Base-by-base conservation (phyloP, 2,797 vertebrate genomes). In the Melanitta fusca region DNA sequence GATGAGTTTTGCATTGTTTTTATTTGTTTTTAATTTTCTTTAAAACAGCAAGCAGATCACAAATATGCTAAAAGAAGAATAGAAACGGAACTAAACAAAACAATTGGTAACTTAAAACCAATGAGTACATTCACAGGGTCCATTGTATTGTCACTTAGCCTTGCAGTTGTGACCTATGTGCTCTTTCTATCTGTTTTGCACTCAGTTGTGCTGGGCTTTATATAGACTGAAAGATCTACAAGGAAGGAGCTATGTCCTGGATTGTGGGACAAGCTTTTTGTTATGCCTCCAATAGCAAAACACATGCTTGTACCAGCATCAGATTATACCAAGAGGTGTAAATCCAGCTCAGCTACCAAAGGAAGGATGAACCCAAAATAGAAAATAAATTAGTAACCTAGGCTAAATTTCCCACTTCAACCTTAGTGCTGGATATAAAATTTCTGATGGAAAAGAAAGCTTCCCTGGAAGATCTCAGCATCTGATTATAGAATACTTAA, bases 311-410 rank as follows among this genome's bases (percentile, higher is more conserved):
- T 89, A 90, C 68, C 60, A 49, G 81, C 90, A 84, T 68, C 78
- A 89, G 86, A 93, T 94, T 97, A 94, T 45, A 82, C 30, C 83
- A 32, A 80, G 90, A 95, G 90, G 92, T 93, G 90, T 77, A 97
- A 96, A 97, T 96, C 94, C 88, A 91, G 85, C 78, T 95, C 85
- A 94, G 78, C 80, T 89, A 85, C 80, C 85, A 94, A 87, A 93
- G 77, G 82, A 88, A 89, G 73, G 93, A 95, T 93, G 74, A 94
- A 51, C 85, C 27, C 51, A 93, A 95, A 96, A 88, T 71, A 97
- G 90, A 94, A 96, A 77, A 91, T 79, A 95, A 90, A 93, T 93
- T 83, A 95, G 91, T 80, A 49, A 45, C 87, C 89, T 92, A 74
- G 57, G 1, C 3, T 78, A 93, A 89, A 78, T 93, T 92, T 93